Conservation (phyloP, 2,797 vertebrate species). For the Geotrypetes seraphini region DNA sequence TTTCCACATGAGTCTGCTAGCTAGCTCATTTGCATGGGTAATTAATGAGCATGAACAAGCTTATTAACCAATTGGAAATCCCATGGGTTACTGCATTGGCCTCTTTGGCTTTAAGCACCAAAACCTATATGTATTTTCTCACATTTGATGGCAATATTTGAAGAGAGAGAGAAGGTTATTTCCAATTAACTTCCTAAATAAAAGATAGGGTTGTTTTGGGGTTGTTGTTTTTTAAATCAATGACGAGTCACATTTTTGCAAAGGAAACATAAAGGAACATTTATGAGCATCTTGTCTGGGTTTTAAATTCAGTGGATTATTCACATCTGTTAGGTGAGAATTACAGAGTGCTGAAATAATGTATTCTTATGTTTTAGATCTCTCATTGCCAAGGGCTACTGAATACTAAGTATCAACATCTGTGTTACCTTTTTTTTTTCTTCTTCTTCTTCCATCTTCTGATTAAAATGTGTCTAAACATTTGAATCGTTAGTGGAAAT, state of each 20-base stretch:
- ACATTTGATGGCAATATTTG: background rate
- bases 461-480: conserved; percentile 58
- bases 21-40: too few species aligned
- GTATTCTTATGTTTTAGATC: conserved; percentile 54
- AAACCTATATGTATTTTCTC: conserved; percentile 1
- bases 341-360: conserved; percentile 49
- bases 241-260: conserved; percentile 3
- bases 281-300: conserved; percentile 32
- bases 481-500: conserved; percentile 44
- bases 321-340: conserved; percentile 66
- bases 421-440: conserved; percentile 51
- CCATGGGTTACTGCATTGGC: too few species aligned
- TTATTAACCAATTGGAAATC: too few species aligned
- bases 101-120: too few species aligned
- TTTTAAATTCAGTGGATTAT: conserved; percentile 54
- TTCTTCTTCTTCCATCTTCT: conserved; percentile 52
- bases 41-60: too few species aligned
- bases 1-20: too few species aligned
- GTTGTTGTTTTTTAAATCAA: conserved; percentile 29
- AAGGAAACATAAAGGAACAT: conserved; percentile 24
- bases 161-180: conserved; percentile 1
- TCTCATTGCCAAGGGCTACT: conserved; percentile 63
- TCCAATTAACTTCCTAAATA: conserved; percentile 21
- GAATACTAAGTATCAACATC: conserved; percentile 61
- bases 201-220: conserved; percentile 6